phyloP scores from a whole-genome alignment of 1,140 invertebrate genomes.

The Macrobrachium nipponense region DNA sequence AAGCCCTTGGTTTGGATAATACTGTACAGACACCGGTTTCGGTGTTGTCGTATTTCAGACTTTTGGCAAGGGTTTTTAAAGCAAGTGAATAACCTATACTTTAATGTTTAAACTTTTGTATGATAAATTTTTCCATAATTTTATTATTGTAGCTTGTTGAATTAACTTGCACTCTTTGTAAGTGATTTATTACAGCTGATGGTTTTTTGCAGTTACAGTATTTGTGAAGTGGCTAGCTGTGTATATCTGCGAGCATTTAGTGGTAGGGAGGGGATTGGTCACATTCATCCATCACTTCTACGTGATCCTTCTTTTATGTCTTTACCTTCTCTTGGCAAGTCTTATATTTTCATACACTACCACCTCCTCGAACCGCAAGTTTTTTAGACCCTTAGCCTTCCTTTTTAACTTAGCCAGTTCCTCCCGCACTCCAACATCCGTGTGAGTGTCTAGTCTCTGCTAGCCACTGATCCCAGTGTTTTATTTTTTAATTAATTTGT shows the following conservation, averaged over 20 bases:
- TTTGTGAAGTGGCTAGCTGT: constrained; percentile 58
- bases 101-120: constrained; percentile 54
- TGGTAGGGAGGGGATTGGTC: constrained; percentile 43
- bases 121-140: constrained; percentile 59
- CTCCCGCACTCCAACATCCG: constrained; percentile 41
- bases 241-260: constrained; percentile 56
- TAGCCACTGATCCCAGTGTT: constrained; percentile 59
- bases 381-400: background rate
- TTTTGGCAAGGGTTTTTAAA: constrained; percentile 45
- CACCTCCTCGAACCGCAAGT: background rate
- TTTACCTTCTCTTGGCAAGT: constrained; percentile 24
- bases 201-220: constrained; percentile 38
- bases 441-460: constrained; percentile 60
- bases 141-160: constrained; percentile 53
- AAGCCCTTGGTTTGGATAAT: constrained; percentile 52
- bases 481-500: constrained; percentile 48
- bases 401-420: constrained; percentile 3
- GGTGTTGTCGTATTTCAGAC: constrained; percentile 44
- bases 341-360: constrained; percentile 1
- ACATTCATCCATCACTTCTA: constrained; percentile 6
- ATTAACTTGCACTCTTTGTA: constrained; percentile 49
- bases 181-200: constrained; percentile 42
- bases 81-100: constrained; percentile 51
- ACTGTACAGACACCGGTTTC: constrained; percentile 28
- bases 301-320: constrained; percentile 32